phyloP scores from a whole-genome alignment of 2,113 vertebrate genomes.

The Syrmaticus mikado region DNA sequence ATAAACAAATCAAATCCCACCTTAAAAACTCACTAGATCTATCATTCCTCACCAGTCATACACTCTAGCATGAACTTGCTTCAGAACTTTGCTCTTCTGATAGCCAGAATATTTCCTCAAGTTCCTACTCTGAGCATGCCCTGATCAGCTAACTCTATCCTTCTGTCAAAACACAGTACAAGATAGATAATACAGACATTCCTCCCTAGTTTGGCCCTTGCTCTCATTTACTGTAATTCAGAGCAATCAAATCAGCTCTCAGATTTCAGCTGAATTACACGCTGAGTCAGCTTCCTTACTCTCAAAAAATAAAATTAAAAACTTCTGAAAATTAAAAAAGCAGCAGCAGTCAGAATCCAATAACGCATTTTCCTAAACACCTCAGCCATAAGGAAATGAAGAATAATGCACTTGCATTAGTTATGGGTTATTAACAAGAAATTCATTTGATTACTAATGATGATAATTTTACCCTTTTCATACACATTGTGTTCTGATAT shows the following conservation, averaged over 20 bases:
- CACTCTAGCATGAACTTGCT: neutral
- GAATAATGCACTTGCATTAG: neutral
- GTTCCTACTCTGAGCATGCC: neutral
- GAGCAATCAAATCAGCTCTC: neutral
- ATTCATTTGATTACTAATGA: neutral
- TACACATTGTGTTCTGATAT: neutral
- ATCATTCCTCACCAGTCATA: neutral
- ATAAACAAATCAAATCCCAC: conserved; percentile 18
- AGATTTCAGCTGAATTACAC: neutral
- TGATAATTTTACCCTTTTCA: neutral
- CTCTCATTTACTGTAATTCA: neutral
- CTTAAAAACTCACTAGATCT: neutral
- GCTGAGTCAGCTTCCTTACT: neutral
- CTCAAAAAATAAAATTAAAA: neutral
- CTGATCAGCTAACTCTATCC: neutral
- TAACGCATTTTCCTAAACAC: neutral
- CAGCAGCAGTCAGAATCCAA: neutral
- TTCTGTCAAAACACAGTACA: rapidly evolving
- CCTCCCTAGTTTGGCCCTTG: neutral
- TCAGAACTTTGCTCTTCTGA: conserved; percentile 19
- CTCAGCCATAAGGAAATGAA: neutral
- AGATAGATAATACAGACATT: neutral
- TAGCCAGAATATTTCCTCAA: neutral
- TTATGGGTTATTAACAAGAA: neutral
- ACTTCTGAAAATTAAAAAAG: neutral